These are phyloP conservation scores for Vireo altiloquus DNA, from an alignment of 2,113 vertebrate species.

Conservation along the genomic window DNA sequence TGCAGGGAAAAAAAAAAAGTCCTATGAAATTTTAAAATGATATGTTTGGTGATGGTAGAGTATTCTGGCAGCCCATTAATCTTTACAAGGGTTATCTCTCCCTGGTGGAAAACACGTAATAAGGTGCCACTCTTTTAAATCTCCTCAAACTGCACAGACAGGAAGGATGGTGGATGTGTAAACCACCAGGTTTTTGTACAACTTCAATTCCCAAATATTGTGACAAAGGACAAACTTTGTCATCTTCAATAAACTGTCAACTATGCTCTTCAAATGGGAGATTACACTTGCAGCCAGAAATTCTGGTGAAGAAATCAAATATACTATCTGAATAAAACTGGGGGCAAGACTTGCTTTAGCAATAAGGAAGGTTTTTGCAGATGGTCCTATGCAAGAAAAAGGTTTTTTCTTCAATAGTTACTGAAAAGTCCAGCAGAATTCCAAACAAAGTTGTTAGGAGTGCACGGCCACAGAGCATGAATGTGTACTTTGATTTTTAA, in stretches of 20 bases:
- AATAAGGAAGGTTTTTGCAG: not conserved
- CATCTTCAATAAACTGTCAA: not conserved
- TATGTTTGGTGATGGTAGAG: not conserved
- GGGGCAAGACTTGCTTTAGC: not conserved
- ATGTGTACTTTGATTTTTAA: not conserved
- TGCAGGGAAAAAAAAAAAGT: not conserved
- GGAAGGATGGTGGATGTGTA: not conserved
- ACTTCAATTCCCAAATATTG: not conserved
- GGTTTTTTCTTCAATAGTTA: not conserved
- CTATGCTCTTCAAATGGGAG: not conserved
- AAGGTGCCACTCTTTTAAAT: slow-evolving; percentile 20
- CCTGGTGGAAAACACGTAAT: not conserved
- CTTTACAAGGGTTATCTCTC: slow-evolving; percentile 25
- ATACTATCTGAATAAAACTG: not conserved
- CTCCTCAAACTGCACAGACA: not conserved
- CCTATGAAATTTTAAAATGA: slow-evolving; percentile 36
- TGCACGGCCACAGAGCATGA: accelerated
- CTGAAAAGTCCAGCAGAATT: not conserved
- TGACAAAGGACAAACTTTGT: not conserved
- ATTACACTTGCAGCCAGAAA: not conserved
- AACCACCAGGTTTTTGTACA: not conserved
- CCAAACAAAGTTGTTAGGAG: not conserved
- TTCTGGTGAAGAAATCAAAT: not conserved
- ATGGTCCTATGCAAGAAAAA: not conserved
- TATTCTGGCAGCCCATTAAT: slow-evolving; percentile 29